Evolutionary conservation across 2,797 vertebrate species (phyloP), one percentile per base, ranked within the genome.

Genomic region (Bufotes viridis): DNA sequence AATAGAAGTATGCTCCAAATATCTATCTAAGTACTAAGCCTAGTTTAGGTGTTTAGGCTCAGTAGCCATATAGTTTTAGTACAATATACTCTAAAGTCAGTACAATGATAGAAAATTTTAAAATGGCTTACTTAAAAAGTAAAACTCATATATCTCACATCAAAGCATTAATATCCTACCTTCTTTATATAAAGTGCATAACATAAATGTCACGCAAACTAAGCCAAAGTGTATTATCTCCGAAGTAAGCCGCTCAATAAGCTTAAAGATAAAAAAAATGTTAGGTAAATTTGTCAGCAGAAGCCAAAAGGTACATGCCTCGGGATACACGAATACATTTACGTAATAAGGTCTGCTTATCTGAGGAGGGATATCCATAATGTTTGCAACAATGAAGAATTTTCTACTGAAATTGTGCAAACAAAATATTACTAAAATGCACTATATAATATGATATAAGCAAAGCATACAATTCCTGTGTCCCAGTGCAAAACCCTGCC

Each of bases 251-350:
- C 7, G 34, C 74, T 85, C 49, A 55, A 76, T 78, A 49, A 20
- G 72, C 72, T 78, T 85, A 55, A 65, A 53, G 84, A 85, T 85
- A 78, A 85, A 42, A 42, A 42, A 49, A 61, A 55, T 1, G 20
- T 53, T 65, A 78, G 26, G 74, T 55, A 78, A 63, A 67, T 78
- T 51, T 65, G 84, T 78, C 58, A 53, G 70, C 72, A 49, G 34
- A 61, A 72, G 57, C 80, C 84, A 78, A 65, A 65, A 85, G 60
- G 42, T 78, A 65, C 49, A 65, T 78, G 58, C 72, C 58, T 12
- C 58, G 60, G 84, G 84, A 76, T 63, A 57, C 57, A 29, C 78
- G 60, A 78, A 78, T 85, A 78, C 55, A 42, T 67, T 85, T 65
- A 22, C 49, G 8, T 78, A 85, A 67, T 17, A 65, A 53, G 42